A percentile compares a stretch with the other conserved stretches of the same genome.
Evolutionary conservation across 1,140 invertebrate genomes (phyloP).

Genomic region (Drosophila simulans): DNA sequence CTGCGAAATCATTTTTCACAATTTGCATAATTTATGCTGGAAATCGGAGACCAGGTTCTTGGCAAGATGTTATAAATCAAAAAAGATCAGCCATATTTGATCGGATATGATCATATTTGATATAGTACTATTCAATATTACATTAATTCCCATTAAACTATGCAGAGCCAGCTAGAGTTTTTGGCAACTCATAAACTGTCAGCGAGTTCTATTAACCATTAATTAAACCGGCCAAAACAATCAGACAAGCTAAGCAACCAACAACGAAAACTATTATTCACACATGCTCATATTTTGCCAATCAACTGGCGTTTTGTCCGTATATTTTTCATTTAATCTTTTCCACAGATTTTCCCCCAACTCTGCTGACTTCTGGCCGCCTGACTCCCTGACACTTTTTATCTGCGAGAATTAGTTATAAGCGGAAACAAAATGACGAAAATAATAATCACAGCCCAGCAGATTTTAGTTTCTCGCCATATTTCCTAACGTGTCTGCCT

Average conservation of each 20-base stretch:
- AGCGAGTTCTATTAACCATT: conserved; percentile 35
- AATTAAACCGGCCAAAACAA: conserved; percentile 24
- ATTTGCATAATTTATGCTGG: conserved; percentile 52
- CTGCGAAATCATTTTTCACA: conserved; percentile 54
- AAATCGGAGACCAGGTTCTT: conserved; percentile 25
- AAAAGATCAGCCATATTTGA: not conserved
- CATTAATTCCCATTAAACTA: too few relatives aligned
- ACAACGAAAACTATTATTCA: conserved; percentile 21
- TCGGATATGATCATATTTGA: too few relatives aligned
- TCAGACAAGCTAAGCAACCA: not conserved
- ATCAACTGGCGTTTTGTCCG: conserved; percentile 18
- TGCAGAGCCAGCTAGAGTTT: not conserved
- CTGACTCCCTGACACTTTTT: conserved; percentile 63
- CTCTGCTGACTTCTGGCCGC: conserved; percentile 56
- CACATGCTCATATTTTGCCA: conserved; percentile 34
- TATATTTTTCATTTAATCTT: conserved; percentile 24
- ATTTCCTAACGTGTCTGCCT: conserved; percentile 59
- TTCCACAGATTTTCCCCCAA: conserved; percentile 34
- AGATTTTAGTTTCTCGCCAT: conserved; percentile 10
- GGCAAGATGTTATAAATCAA: not conserved
- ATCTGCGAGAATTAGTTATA: conserved; percentile 63
- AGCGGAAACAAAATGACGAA: conserved; percentile 33
- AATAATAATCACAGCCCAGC: conserved; percentile 48
- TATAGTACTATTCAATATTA: not conserved
- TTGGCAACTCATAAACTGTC: conserved; percentile 30